Conservation (phyloP, 2,797 vertebrate genomes). For the Sebastes itinus region DNA sequence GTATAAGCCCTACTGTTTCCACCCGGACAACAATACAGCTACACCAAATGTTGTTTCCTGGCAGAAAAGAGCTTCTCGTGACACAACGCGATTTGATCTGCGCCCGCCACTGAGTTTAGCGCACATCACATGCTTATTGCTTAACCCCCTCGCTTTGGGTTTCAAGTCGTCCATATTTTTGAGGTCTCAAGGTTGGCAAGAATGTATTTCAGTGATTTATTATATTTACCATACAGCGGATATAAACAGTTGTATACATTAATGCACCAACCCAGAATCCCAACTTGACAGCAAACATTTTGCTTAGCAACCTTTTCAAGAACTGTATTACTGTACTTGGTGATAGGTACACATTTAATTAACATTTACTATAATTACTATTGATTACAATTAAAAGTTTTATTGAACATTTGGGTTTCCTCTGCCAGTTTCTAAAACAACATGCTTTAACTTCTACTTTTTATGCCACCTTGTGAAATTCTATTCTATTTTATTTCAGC, state of each 20-base stretch:
- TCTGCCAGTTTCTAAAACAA: constrained; percentile 1
- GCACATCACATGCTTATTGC: neutral
- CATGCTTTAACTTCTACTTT: neutral
- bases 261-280: neutral
- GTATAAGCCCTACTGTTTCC: neutral
- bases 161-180: too few species aligned
- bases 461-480: neutral
- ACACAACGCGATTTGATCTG: neutral
- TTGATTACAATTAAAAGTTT: neutral
- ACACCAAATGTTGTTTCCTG: neutral
- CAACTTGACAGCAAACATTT: neutral
- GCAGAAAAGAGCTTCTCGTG: neutral
- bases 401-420: neutral
- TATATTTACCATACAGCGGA: neutral
- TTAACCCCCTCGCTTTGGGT: too few species aligned
- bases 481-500: constrained; percentile 66
- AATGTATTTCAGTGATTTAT: too few species aligned
- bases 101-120: neutral
- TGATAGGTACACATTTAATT: neutral
- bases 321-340: neutral
- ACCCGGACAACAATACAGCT: neutral
- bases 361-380: neutral
- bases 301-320: neutral
- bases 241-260: neutral
- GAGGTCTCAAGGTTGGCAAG: too few species aligned